Evolutionary conservation across 2,888 invertebrate species (phyloP), one percentile per base, ranked within the genome.

Genomic region (Pammene aurita): DNA sequence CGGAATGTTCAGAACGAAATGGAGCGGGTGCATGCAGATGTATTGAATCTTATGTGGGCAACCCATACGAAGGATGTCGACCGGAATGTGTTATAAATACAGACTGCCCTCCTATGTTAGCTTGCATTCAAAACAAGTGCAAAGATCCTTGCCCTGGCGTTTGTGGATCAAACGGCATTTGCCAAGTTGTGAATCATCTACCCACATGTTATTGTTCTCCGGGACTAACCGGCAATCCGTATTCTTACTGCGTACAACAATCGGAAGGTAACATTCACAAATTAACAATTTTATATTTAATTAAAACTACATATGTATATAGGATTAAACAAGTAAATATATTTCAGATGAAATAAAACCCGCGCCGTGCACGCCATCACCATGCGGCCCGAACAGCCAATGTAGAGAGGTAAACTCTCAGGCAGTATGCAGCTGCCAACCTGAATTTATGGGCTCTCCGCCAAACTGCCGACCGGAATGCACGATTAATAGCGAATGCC

Each of bases 381-480:
- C 96, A 0, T 97, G 97, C 78, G 97, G 96, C 16, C 94, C 96
- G 14, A 96, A 97, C 82, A 95, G 96, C 72, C 92, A 94, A 77
- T 97, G 97, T 80, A 94, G 94, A 61, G 95, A 95, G 79, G 86
- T 93, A 11, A 94, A 95, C 76, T 93, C 94, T 57, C 95, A 95
- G 83, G 96, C 96, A 5, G 93, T 95, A 6, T 97, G 96, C 78
- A 94, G 95, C 55, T 97, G 97, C 75, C 90, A 95, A 70, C 90
- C 94, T 9, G 94, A 95, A 71, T 96, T 95, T 77, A 92, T 95
- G 74, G 97, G 97, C 9, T 94, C 94, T 76, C 97, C 97, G 52
- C 95, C 95, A n/a, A 94, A 94, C 48, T 97, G 97, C 80, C 93
- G 96, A 75, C 96, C 96, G 0, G 96, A 97, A 88, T 97, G 97